Evolutionary conservation across 2,113 vertebrate species (phyloP).

Genomic region (Taxidea taxus): DNA sequence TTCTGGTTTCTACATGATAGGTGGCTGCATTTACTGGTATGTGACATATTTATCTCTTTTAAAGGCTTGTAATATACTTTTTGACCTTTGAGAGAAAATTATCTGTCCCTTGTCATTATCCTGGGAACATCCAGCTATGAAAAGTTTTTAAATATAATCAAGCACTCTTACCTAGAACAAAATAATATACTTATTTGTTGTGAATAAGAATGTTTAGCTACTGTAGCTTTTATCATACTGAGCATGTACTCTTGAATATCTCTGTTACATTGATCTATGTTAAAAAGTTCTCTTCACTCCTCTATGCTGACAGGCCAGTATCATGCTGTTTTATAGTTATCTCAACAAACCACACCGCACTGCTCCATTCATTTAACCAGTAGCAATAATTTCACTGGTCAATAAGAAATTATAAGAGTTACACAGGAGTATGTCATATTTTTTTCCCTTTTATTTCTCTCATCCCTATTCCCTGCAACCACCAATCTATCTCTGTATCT

Average conservation of each 20-base stretch:
- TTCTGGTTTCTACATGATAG: not conserved
- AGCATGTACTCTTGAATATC: not conserved
- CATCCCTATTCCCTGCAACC: not conserved
- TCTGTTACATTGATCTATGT: not conserved
- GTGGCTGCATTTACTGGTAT: not conserved
- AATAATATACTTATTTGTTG: constrained; percentile 19
- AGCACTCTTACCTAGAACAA: not conserved
- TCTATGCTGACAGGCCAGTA: not conserved
- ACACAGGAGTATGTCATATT: not conserved
- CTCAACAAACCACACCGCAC: not conserved
- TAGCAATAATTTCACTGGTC: not conserved
- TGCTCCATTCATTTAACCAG: not conserved
- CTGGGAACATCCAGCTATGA: constrained; percentile 4
- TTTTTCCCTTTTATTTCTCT: not conserved
- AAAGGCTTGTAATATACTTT: constrained; percentile 17
- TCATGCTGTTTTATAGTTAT: not conserved
- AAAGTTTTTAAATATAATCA: not conserved
- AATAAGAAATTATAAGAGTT: not conserved
- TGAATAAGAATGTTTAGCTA: not conserved
- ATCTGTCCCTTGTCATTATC: constrained; percentile 41
- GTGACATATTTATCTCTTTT: constrained; percentile 19
- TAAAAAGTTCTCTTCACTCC: not conserved
- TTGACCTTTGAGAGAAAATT: constrained; percentile 28
- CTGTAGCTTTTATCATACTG: not conserved
- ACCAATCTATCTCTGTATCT: not conserved